Evolutionary conservation across 2,888 invertebrate species (phyloP).

Genomic region (Melanotus villosus): DNA sequence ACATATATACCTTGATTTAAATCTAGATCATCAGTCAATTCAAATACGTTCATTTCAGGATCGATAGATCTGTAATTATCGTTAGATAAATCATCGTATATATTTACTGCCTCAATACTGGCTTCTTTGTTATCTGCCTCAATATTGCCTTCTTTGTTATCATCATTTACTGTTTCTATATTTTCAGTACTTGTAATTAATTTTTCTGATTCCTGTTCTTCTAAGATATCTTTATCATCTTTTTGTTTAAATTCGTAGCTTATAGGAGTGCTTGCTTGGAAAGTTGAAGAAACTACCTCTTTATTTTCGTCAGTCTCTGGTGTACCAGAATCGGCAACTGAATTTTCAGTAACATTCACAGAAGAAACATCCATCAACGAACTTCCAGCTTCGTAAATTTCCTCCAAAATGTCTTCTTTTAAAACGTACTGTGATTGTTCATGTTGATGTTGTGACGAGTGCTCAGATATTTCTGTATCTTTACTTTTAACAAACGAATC

Average conservation of each 20-base stretch:
- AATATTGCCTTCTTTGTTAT: background rate
- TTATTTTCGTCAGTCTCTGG: background rate
- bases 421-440: background rate
- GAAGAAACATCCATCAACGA: no score
- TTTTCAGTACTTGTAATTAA: no score
- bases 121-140: background rate
- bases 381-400: background rate
- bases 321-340: no score
- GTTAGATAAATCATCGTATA: conserved; percentile 30
- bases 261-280: no score
- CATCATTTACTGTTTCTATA: background rate
- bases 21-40: conserved; percentile 43
- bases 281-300: no score
- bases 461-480: background rate
- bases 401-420: background rate
- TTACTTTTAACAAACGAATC: background rate
- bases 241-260: no score
- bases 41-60: conserved; percentile 45
- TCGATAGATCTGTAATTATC: conserved; percentile 32
- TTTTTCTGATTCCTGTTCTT: no score
- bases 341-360: no score
- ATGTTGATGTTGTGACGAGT: background rate
- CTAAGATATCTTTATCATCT: no score
- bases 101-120: background rate
- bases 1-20: conserved; percentile 31